A percentile compares a stretch with the other conserved stretches of the same genome.
These are phyloP conservation scores for Axinella damicornis DNA, from an alignment of 37 sponge, comb jelly and placozoan species.

Conservation along the genomic window DNA sequence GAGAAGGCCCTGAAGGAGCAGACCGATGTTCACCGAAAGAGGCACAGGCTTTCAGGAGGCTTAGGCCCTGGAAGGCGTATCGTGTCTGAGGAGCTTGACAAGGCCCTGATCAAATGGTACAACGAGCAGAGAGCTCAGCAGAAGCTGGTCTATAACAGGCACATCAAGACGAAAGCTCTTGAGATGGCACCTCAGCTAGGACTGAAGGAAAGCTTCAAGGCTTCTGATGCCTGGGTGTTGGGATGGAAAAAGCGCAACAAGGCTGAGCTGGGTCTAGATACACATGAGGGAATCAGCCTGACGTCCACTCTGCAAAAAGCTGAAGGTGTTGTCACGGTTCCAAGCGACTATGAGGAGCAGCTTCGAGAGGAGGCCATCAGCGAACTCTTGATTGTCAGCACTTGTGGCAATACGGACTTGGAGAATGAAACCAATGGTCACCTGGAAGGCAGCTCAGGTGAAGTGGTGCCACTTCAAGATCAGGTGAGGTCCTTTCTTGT, in stretches of 20 bases:
- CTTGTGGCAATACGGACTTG: too few species aligned
- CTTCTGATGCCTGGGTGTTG: not conserved
- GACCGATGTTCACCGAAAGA: not conserved
- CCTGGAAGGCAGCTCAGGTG: too few species aligned
- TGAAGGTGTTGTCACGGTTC: too few species aligned
- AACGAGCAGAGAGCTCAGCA: constrained; percentile 12
- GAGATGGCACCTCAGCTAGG: constrained; percentile 21
- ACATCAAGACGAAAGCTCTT: constrained; percentile 9
- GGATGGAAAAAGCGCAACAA: constrained; percentile 13
- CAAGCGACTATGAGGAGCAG: too few species aligned
- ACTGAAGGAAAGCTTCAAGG: constrained; percentile 20
- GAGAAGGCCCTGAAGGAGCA: constrained; percentile 9
- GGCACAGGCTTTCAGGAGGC: not conserved
- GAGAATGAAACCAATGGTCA: too few species aligned
- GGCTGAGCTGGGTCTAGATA: too few species aligned
- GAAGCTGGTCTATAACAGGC: not conserved
- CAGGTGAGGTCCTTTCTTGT: too few species aligned
- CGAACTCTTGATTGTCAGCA: too few species aligned
- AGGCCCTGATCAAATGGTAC: constrained; percentile 27
- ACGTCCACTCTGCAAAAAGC: too few species aligned
- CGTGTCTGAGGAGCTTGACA: not conserved
- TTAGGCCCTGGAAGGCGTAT: not conserved
- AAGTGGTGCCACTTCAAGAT: too few species aligned
- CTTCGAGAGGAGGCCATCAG: too few species aligned
- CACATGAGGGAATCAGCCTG: too few species aligned